Conservation (phyloP, 2,888 invertebrate species). For the Scaptomyza cyrtandrae region DNA sequence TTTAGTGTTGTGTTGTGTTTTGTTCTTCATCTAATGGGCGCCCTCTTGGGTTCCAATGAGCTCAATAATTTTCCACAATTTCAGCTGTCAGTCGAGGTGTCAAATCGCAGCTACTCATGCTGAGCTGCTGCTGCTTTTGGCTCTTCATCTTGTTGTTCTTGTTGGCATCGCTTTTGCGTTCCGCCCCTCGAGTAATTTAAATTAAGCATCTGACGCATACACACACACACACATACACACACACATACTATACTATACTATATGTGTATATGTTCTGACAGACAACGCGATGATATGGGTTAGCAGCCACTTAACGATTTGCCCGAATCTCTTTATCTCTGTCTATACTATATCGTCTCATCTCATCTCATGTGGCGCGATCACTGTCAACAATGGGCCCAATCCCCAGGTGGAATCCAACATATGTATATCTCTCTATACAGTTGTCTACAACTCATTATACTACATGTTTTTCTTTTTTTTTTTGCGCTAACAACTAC, state of each 20-base stretch:
- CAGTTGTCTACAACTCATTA: slow-evolving; percentile 43
- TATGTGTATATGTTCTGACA: slow-evolving; percentile 43
- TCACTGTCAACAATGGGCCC: slow-evolving; percentile 78
- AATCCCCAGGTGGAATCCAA: slow-evolving; percentile 71
- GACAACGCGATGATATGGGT: slow-evolving; percentile 79
- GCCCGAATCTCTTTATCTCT: slow-evolving; percentile 43
- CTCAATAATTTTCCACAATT: slow-evolving; percentile 84
- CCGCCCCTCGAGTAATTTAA: slow-evolving; percentile 79
- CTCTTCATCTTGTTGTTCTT: slow-evolving; percentile 34
- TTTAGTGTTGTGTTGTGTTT: slow-evolving; percentile 38
- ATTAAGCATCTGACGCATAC: slow-evolving; percentile 78
- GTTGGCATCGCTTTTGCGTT: slow-evolving; percentile 34
- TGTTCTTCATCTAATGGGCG: slow-evolving; percentile 68
- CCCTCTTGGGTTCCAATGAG: slow-evolving; percentile 79
- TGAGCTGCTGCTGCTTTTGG: slow-evolving; percentile 66
- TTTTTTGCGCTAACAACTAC: slow-evolving; percentile 12
- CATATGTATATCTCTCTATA: slow-evolving; percentile 21
- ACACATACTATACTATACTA: no score
- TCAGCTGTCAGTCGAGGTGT: slow-evolving; percentile 84
- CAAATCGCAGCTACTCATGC: slow-evolving; percentile 85
- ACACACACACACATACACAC: slow-evolving; percentile 8
- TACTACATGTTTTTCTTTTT: slow-evolving; percentile 34
- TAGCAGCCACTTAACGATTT: slow-evolving; percentile 71
- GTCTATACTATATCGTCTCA: slow-evolving; percentile 72
- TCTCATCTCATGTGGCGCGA: slow-evolving; percentile 77